Conservation (phyloP, 2,888 invertebrate genomes). For the Chrysolina haemoptera region DNA sequence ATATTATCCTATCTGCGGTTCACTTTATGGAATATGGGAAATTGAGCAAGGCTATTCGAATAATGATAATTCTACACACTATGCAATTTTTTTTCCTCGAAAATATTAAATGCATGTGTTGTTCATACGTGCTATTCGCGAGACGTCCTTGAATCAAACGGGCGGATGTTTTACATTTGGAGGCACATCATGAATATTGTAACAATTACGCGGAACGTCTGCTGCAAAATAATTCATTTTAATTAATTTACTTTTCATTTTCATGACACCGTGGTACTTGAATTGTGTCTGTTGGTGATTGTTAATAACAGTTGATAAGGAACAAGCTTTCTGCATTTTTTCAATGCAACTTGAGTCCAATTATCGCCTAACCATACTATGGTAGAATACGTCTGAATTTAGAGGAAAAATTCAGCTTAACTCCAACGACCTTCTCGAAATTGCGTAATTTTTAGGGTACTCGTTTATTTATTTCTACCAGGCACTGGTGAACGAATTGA, state of each 20-base stretch:
- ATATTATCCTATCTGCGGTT: constrained; percentile 5
- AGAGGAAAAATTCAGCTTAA: no score
- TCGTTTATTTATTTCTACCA: no score
- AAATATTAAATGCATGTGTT: constrained; percentile 17
- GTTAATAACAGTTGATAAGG: not conserved
- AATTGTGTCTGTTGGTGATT: constrained; percentile 16
- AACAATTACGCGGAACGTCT: constrained; percentile 38
- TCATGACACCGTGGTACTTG: constrained; percentile 4
- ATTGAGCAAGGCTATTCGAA: not conserved
- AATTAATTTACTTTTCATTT: constrained; percentile 26
- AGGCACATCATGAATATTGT: constrained; percentile 33
- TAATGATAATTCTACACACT: constrained; percentile 20
- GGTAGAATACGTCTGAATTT: no score
- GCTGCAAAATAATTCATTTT: constrained; percentile 36
- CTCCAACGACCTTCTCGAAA: no score
- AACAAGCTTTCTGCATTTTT: not conserved
- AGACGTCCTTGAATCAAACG: constrained; percentile 34
- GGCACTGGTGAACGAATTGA: no score
- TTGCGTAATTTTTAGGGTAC: no score
- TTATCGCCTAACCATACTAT: no score
- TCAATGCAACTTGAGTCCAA: no score
- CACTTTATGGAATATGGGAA: not conserved
- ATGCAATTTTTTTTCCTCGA: constrained; percentile 21
- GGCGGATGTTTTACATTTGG: constrained; percentile 44
- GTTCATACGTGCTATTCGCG: constrained; percentile 22